Evolutionary conservation across 2,888 invertebrate species (phyloP), one percentile per base, ranked within the genome.

Genomic region (Tiliacea citrago): DNA sequence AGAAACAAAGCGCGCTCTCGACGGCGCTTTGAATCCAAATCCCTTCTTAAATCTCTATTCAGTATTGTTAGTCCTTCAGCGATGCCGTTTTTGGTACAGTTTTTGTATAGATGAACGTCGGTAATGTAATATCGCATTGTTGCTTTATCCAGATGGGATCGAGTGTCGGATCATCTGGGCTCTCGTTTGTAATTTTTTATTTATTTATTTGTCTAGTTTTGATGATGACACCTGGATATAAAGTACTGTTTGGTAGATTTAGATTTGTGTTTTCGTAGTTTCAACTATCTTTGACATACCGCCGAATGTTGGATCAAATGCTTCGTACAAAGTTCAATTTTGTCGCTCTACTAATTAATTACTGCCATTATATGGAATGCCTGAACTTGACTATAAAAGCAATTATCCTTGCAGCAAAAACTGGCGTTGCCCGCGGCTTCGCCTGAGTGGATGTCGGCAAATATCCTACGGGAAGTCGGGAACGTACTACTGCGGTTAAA

Each of bases 51-150:
- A 93, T 91, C 93, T 93, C 93, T 92, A 93, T 95, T 91, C 93
- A 92, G 91, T 91, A 94, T 95, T 95, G 95, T 95, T 91, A 91
- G 91, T 88, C 84, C 87, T 87, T 90, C 86, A 85, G 83, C 89
- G 89, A 86, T 85, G 90, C 90, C 90, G 89, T 92, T 93, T 93
- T 92, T 90, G 88, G 88, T 79, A 80, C 85, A 79, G 85, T 90
- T 91, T 91, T 89, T 90, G 87, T 88, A 83, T 72, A 71, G 86
- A 86, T 85, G 84, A 83, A 86, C 82, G 88, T 84, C 79, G 90
- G 96, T 96, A 96, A 96, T 92, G 95, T 89, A 94, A 95, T 96
- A 95, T 92, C 88, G 90, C 84, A 94, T 95, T 95, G 95, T 95
- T 88, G 88, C 83, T 86, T 90, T 90, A 91, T 91, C 91, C 89